Base-by-base conservation (phyloP, 1,140 invertebrate species). In the Drosophila biarmipes region DNA sequence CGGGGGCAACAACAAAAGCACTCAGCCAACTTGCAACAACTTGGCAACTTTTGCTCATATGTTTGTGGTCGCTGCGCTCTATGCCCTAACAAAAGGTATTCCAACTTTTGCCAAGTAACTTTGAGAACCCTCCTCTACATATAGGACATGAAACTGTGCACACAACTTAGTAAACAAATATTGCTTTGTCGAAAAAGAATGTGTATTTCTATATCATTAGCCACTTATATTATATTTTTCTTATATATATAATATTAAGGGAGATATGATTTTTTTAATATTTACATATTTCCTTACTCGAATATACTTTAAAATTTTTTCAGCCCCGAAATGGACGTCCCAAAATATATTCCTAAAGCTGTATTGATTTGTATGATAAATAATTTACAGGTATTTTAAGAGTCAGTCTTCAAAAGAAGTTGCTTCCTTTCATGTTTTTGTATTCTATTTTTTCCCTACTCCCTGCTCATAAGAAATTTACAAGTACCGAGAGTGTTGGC, bases 401-500 rank as follows among this genome's bases (percentile, higher is more conserved):
- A 38, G 6, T 19, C 12, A n/a, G 10, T 6, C 24, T 8, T 61
- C 15, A 29, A 40, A 14, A 10, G 10, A 10, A 34, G 4, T 10
- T 10, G 15, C 14, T 58, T 17, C 17, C 17, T 27, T 12, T 21
- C 15, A 17, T 17, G 2, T 17, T 21, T 49, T 49, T 59, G 58
- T 64, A 24, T 48, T 58, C 38, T 57, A 7, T n/a, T 15, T 15
- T 55, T 51, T 35, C 58, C 58, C 7, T 31, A 10, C 29, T 31
- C 29, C 31, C 29, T 35, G 48, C 73, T 75, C 61, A 84, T 84
- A 86, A 86, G 68, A 81, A 86, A 86, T 87, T 86, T 87, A 81
- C 78, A 87, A 86, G 78, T 73, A 55, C 53, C 46, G 37, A 48
- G 43, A 48, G 48, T 58, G 35, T 46, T 40, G 24, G 51, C 52